A percentile compares a stretch with the other conserved stretches of the same genome.
Conservation (phyloP, 2,888 invertebrate species). For the Nephrocerus scutellatus region DNA sequence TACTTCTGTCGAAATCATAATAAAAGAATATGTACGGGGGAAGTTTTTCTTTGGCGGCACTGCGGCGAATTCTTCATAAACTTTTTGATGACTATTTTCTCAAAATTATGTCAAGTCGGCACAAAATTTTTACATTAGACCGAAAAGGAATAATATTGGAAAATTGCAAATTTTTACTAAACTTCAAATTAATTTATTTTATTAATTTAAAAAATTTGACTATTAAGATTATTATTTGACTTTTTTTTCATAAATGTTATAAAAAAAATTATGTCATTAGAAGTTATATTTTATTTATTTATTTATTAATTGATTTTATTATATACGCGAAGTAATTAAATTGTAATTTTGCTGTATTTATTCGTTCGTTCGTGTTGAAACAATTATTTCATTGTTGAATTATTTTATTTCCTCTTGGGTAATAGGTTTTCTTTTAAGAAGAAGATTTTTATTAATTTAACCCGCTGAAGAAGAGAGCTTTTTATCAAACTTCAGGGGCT, state of each 20-base stretch:
- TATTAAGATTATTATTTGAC: no score
- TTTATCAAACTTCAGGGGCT: slow-evolving; percentile 47
- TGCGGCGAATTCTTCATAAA: no score
- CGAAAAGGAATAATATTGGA: no score
- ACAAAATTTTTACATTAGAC: no score
- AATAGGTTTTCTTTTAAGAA: slow-evolving; percentile 15
- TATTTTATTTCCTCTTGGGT: slow-evolving; percentile 12
- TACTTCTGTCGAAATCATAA: slow-evolving; percentile 4
- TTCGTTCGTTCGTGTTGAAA: slow-evolving; percentile 13
- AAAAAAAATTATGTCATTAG: no score
- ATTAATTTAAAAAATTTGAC: no score
- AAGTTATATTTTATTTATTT: no score
- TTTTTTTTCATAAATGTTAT: no score
- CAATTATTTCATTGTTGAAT: slow-evolving; percentile 16
- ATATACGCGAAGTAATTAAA: no score
- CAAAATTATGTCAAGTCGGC: slow-evolving; percentile 1
- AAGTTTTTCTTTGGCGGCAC: not conserved
- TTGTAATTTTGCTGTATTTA: slow-evolving; percentile 12
- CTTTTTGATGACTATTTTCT: not conserved
- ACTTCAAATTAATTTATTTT: no score
- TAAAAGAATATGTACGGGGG: not conserved
- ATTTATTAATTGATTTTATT: no score
- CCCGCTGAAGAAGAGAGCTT: slow-evolving; percentile 20
- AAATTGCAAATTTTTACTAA: no score
- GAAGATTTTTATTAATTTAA: not conserved